These are phyloP conservation scores for Lates calcarifer DNA, from an alignment of 2,113 vertebrate genomes.

Conservation along the genomic window DNA sequence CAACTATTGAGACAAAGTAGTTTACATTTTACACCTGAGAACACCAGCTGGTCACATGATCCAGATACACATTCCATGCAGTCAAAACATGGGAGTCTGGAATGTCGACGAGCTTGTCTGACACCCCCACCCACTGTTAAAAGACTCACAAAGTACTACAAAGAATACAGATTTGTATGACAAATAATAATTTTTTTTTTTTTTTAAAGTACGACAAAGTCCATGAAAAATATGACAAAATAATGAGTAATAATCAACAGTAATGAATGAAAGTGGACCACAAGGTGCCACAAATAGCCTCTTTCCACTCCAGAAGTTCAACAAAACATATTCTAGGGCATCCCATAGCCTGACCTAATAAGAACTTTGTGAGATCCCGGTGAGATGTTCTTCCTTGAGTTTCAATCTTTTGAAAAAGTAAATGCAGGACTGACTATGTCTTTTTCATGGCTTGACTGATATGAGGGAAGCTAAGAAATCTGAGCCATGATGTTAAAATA, in stretches of 20 bases:
- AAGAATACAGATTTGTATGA: neutral
- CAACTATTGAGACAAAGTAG: neutral
- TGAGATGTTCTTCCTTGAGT: neutral
- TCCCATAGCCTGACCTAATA: too few relatives aligned
- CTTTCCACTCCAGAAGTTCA: neutral
- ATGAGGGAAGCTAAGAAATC: too few relatives aligned
- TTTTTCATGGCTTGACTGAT: too few relatives aligned
- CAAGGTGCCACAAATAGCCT: too few relatives aligned
- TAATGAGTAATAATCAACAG: too few relatives aligned
- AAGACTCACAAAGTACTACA: neutral
- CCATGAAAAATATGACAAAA: too few relatives aligned
- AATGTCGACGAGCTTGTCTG: conserved; percentile 33
- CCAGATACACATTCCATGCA: conserved; percentile 17
- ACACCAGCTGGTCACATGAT: conserved; percentile 6
- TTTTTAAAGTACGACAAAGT: too few relatives aligned
- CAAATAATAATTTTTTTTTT: too few relatives aligned
- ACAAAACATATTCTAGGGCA: too few relatives aligned
- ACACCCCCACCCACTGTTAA: neutral
- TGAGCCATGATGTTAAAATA: neutral
- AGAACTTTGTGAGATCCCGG: too few relatives aligned
- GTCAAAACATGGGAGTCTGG: conserved; percentile 13
- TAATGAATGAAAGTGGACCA: too few relatives aligned
- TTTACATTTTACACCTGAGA: neutral
- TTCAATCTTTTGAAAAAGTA: neutral
- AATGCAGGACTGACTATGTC: too few relatives aligned